Evolutionary conservation across 2,113 vertebrate species (phyloP), one percentile per base, ranked within the genome.

Genomic region (Corvus cornix): DNA sequence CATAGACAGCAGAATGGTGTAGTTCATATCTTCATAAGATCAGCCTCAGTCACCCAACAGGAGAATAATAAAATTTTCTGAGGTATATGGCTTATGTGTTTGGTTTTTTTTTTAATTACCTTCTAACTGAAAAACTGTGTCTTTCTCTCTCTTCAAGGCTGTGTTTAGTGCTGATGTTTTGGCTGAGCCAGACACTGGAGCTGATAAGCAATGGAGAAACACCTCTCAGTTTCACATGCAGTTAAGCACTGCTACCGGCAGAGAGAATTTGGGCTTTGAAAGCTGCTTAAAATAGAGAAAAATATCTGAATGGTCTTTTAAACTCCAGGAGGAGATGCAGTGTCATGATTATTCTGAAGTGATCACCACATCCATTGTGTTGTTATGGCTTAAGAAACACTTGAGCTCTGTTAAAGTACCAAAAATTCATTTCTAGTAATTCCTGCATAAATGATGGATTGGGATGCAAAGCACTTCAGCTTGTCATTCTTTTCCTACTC

Each of bases 401-500:
- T 97, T 96, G 91, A 97, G 96, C 84, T 91, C 91, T 88, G 94
- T 95, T 98, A 95, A 94, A 98, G 82, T 39, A 85, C 19, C 44
- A 93, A 89, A 96, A 96, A 97, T 96, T 96, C 60, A 93, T 97
- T 98, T 97, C 87, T 89, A 96, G 94, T 96, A 95, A 97, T 96
- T 96, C 88, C 91, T 96, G 91, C 77, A 88, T 95, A 97, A 97
- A 48, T 80, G 90, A 93, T 67, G 85, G 63, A 70, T 69, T 93
- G 35, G 43, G 58, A 75, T 58, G 62, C 67, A 95, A 94, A 96
- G 31, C 49, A 89, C 94, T 97, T 93, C 79, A 35, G 23, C 74
- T 90, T 80, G 80, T 97, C 95, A 78, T 94, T 96, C 89, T 73
- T 58, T 73, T 28, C 63, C n/a, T 78, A 17, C 35, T 94, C 73